Evolutionary conservation across 2,888 invertebrate genomes (phyloP).

Genomic region (Oxyteleia sp.): DNA sequence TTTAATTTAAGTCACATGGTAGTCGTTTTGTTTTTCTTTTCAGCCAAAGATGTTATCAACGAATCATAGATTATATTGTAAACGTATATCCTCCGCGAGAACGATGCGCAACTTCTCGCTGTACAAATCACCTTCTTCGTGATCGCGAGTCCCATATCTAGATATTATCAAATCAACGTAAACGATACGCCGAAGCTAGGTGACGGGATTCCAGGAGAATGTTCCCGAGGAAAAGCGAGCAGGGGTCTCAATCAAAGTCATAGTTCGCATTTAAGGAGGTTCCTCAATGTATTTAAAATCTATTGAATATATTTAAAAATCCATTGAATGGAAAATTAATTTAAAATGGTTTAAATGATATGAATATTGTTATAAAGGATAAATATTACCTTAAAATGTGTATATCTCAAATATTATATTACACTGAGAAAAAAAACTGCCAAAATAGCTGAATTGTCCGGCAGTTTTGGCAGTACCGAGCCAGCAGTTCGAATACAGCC

Average conservation of each 20-base stretch:
- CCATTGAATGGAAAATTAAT: too few species aligned
- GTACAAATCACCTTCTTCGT: constrained; percentile 48
- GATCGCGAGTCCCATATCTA: constrained; percentile 29
- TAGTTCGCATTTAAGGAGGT: too few species aligned
- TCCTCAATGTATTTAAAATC: too few species aligned
- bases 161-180: constrained; percentile 18
- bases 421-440: too few species aligned
- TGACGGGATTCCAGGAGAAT: constrained; percentile 8
- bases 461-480: too few species aligned
- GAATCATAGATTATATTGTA: constrained; percentile 28
- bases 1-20: constrained; percentile 41
- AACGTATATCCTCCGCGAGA: background rate
- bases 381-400: too few species aligned
- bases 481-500: too few species aligned
- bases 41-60: constrained; percentile 60
- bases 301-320: too few species aligned
- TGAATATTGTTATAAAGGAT: too few species aligned
- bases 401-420: too few species aligned
- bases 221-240: constrained; percentile 5
- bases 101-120: constrained; percentile 27
- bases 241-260: background rate
- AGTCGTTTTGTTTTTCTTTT: constrained; percentile 39
- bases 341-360: too few species aligned
- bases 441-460: too few species aligned
- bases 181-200: constrained; percentile 17